Conservation (phyloP, 2,113 vertebrate genomes). For the Octodon degus region DNA sequence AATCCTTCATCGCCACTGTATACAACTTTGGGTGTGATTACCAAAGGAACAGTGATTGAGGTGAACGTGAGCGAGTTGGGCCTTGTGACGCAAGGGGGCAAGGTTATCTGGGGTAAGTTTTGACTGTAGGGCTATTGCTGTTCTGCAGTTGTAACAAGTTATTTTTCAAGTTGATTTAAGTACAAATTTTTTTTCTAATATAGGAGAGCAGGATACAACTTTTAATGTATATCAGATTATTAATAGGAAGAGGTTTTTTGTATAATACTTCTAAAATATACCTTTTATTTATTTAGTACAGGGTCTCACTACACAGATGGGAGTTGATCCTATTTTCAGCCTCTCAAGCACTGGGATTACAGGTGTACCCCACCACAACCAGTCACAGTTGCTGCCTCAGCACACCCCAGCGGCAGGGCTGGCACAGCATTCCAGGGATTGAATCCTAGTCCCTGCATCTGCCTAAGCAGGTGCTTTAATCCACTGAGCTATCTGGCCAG, state of each 20-base stretch:
- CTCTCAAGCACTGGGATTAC: too few relatives aligned
- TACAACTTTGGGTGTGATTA: slow-evolving; percentile 97
- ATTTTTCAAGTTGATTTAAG: background rate
- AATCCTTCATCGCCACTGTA: slow-evolving; percentile 98
- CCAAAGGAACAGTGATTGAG: slow-evolving; percentile 97
- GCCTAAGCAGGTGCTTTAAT: too few relatives aligned
- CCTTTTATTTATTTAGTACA: background rate
- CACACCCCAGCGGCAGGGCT: too few relatives aligned
- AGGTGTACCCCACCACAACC: too few relatives aligned
- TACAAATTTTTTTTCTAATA: slow-evolving; percentile 9
- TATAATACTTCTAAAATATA: slow-evolving; percentile 6
- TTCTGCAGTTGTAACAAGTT: background rate
- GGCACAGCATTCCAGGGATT: too few relatives aligned
- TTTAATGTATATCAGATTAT: slow-evolving; percentile 30
- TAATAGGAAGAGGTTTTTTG: background rate
- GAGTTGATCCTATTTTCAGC: too few relatives aligned
- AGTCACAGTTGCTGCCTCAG: too few relatives aligned
- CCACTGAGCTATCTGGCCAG: too few relatives aligned
- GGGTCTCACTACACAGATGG: too few relatives aligned
- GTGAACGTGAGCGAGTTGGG: slow-evolving; percentile 98
- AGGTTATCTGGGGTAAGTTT: slow-evolving; percentile 98
- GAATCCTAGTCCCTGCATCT: too few relatives aligned
- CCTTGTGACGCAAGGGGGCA: slow-evolving; percentile 98
- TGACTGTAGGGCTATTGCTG: background rate
- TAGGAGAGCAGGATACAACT: background rate